A percentile compares a stretch with the other conserved stretches of the same genome.
phyloP scores from a whole-genome alignment of 2,888 invertebrate genomes.

The Pocota personata region DNA sequence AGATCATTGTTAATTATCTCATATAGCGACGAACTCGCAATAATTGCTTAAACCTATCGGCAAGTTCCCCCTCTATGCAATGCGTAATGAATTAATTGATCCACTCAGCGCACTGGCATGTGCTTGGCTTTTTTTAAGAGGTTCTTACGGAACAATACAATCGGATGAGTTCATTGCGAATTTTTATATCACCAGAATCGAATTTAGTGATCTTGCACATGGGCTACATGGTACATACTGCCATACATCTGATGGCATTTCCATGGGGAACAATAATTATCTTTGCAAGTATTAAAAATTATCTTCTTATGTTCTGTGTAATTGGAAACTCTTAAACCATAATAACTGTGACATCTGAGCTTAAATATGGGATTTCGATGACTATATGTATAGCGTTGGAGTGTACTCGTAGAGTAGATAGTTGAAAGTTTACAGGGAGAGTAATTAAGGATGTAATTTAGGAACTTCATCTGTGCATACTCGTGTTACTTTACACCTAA shows the following conservation, averaged over 20 bases:
- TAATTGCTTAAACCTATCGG: conserved; percentile 65
- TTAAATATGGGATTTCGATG: background rate
- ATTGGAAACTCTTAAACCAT: conserved; percentile 49
- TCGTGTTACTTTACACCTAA: no score
- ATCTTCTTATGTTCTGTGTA: conserved; percentile 31
- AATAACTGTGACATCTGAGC: conserved; percentile 2
- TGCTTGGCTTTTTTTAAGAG: background rate
- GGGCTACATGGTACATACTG: background rate
- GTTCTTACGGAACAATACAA: background rate
- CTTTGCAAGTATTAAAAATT: conserved; percentile 3
- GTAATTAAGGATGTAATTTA: background rate
- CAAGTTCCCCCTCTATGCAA: conserved; percentile 35
- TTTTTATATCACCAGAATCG: conserved; percentile 35
- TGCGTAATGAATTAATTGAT: conserved; percentile 70
- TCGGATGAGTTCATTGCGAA: conserved; percentile 34
- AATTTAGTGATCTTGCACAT: conserved; percentile 22
- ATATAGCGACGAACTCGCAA: conserved; percentile 42
- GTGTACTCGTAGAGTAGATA: no score
- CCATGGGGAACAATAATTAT: conserved; percentile 5
- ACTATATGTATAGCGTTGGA: no score
- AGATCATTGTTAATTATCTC: conserved; percentile 66
- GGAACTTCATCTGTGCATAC: no score
- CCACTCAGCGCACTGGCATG: conserved; percentile 45
- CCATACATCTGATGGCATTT: background rate
- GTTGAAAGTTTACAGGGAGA: background rate